Conservation (phyloP, 2,888 invertebrate species). For the Drosophila longiperda region DNA sequence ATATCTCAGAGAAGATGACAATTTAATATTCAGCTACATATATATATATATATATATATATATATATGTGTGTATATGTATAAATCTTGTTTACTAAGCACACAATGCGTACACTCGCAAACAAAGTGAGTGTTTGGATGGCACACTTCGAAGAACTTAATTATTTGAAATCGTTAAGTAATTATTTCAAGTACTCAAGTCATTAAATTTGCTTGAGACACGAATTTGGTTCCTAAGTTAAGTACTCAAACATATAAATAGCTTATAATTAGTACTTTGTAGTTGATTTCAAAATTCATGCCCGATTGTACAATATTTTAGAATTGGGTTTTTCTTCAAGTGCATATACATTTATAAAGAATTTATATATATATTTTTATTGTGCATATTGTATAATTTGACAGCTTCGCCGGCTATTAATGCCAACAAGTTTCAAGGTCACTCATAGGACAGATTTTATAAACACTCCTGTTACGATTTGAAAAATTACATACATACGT, state of each 20-base stretch:
- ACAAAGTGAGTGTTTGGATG: not conserved
- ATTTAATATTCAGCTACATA: slow-evolving; percentile 1
- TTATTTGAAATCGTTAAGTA: not conserved
- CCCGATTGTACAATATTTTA: not conserved
- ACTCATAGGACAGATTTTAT: slow-evolving; percentile 32
- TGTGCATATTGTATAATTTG: slow-evolving; percentile 19
- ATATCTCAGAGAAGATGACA: slow-evolving; percentile 3
- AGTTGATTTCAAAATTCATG: not conserved
- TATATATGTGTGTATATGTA: not conserved
- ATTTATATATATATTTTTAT: not conserved
- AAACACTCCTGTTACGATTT: slow-evolving; percentile 12
- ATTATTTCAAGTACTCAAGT: not conserved
- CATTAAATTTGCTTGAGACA: not conserved
- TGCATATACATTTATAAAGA: not conserved
- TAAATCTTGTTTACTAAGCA: not conserved
- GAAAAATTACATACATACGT: slow-evolving; percentile 3
- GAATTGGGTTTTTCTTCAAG: not conserved
- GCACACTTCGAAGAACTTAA: not conserved
- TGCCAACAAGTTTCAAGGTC: slow-evolving; percentile 49
- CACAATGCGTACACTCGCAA: not conserved
- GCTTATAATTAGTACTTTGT: not conserved
- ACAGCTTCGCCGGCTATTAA: slow-evolving; percentile 11
- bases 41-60: slow-evolving; percentile 3
- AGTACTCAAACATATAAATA: not conserved
- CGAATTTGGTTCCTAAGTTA: not conserved